Evolutionary conservation across 2,797 vertebrate genomes (phyloP), one percentile per base, ranked within the genome.

Genomic region (Oreortyx pictus): DNA sequence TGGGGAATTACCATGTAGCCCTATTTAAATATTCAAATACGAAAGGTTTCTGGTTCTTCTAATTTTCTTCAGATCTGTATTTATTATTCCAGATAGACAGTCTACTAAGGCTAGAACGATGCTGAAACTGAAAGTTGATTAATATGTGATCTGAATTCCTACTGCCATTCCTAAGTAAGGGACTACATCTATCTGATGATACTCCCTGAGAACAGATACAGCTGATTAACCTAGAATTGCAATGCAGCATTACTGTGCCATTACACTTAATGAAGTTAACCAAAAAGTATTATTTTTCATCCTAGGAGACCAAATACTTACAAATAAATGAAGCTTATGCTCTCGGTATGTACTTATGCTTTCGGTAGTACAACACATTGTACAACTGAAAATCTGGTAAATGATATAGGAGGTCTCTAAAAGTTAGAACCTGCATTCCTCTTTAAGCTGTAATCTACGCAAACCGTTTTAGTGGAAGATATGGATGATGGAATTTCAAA

Each of bases 91-190:
- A n/a, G 27, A 60, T 86, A 61, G n/a, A 46, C 7, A 46, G 41
- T 66, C 27, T 35, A 41, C 44, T 61, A 60, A 80, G 83, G 44
- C 12, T 67, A 15, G 47, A 91, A 67, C 73, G 54, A 70, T 75
- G 44, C 25, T 93, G 78, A 77, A 82, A 37, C 43, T 60, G n/a
- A 24, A 88, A 72, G 24, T 39, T 91, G 61, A 68, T 86, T 86
- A 71, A 65, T 82, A 70, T 64, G 65, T 89, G 61, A 82, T 81
- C 59, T 78, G 91, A 91, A 83, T 94, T 61, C 43, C 87, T 70
- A 94, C 24, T 44, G 8, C 17, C 7, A 18, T 91, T 88, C 57
- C 91, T 82, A 77, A 49, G 61, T 79, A 82, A 82, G 66, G 66
- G 25, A 75, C 81, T 88, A 31, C 73, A 24, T 23, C 31, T 72